Conservation (phyloP, 2,888 invertebrate species). For the Adineta ricciae region DNA sequence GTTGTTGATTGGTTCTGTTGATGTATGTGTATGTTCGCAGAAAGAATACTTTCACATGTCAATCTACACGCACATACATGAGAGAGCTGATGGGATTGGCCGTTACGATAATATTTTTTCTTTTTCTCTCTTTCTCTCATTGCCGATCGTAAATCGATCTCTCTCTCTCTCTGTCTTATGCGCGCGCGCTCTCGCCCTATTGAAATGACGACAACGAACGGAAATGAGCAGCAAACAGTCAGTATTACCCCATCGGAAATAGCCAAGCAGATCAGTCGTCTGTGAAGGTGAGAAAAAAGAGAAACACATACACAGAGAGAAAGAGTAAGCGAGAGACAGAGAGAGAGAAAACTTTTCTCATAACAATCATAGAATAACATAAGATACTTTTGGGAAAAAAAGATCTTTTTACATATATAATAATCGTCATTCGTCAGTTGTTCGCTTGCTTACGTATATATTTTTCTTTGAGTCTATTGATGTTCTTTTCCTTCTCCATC, state of each 20-base stretch:
- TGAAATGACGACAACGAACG: constrained; percentile 15
- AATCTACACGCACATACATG: not conserved
- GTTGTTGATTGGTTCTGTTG: not conserved
- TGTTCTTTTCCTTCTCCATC: not conserved
- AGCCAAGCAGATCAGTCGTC: constrained; percentile 15
- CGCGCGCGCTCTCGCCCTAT: not conserved
- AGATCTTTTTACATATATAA: not conserved
- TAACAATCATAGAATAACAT: constrained; percentile 13
- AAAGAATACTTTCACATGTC: constrained; percentile 15
- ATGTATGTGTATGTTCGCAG: constrained; percentile 3
- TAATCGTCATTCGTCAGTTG: not conserved
- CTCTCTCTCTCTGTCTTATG: not conserved
- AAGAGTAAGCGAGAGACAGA: not conserved
- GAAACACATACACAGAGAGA: not conserved
- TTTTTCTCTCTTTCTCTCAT: constrained; percentile 13
- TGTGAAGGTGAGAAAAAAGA: constrained; percentile 13
- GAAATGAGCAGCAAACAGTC: constrained; percentile 15
- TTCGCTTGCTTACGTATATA: not conserved
- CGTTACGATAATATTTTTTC: constrained; percentile 15
- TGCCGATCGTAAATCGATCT: constrained; percentile 13
- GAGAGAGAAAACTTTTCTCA: not conserved
- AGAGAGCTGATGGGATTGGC: constrained; percentile 8
- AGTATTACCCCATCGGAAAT: constrained; percentile 9
- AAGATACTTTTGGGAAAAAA: constrained; percentile 6
- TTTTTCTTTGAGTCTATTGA: not conserved